Percentiles rank a stretch among this genome's conserved stretches.
These are phyloP conservation scores for Platichthys stellatus DNA, from an alignment of 2,113 vertebrate species.

Conservation along the genomic window DNA sequence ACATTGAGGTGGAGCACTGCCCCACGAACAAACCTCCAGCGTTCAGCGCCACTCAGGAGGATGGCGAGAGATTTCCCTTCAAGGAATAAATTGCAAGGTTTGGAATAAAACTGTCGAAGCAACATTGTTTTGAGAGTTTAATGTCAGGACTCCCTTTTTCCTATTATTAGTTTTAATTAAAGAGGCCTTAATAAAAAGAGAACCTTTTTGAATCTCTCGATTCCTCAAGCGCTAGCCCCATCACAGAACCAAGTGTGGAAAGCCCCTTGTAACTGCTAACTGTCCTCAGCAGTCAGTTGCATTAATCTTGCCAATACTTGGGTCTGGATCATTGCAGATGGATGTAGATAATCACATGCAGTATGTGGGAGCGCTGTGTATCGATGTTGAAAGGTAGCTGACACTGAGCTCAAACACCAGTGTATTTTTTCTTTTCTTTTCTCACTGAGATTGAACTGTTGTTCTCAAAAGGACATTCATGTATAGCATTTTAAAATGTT, in stretches of 20 bases:
- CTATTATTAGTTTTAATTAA: constrained; percentile 60
- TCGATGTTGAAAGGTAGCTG: constrained; percentile 80
- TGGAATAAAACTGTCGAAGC: constrained; percentile 41
- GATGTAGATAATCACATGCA: constrained; percentile 81
- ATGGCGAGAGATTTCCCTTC: constrained; percentile 33
- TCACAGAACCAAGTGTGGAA: constrained; percentile 36
- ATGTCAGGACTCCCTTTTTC: constrained; percentile 62
- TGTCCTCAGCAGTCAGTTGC: constrained; percentile 32
- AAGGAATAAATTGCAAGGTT: constrained; percentile 32
- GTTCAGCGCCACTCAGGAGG: constrained; percentile 19
- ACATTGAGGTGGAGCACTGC: constrained; percentile 13
- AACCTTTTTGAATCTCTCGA: constrained; percentile 52
- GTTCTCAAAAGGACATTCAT: constrained; percentile 80
- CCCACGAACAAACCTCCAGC: constrained; percentile 48
- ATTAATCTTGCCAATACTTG: constrained; percentile 33
- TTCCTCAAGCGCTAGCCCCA: constrained; percentile 36
- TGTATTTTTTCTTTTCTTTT: constrained; percentile 70
- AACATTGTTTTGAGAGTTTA: constrained; percentile 23
- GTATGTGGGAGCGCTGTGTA: constrained; percentile 77
- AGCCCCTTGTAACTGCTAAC: constrained; percentile 28
- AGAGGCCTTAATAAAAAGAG: constrained; percentile 77
- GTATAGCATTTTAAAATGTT: constrained; percentile 83
- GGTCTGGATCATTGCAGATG: constrained; percentile 70
- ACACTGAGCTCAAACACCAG: constrained; percentile 85
- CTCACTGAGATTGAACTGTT: constrained; percentile 80